Evolutionary conservation across 2,797 vertebrate genomes (phyloP).

Genomic region (Sebastes kiyomatsui): DNA sequence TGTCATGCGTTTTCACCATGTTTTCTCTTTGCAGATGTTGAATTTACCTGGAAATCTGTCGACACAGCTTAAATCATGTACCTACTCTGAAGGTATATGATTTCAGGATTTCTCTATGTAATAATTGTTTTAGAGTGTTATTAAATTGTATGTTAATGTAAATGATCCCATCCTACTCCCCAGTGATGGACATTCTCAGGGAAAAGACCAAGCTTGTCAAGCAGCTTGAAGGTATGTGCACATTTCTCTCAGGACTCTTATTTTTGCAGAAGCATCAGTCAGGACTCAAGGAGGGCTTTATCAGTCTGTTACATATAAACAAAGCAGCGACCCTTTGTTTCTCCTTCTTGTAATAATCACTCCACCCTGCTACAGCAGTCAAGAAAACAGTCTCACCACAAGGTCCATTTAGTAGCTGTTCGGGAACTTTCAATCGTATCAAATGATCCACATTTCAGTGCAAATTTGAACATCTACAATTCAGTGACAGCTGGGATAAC

Average conservation of each 20-base stretch:
- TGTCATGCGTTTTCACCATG: not conserved
- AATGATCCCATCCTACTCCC: not conserved
- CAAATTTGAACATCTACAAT: not conserved
- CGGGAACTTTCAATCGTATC: not conserved
- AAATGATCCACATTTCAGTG: not conserved
- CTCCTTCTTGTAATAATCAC: not conserved
- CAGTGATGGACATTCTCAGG: constrained; percentile 50
- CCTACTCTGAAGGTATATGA: constrained; percentile 53
- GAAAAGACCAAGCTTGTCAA: constrained; percentile 37
- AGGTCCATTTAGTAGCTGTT: not conserved
- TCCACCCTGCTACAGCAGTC: not conserved
- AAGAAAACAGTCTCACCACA: not conserved
- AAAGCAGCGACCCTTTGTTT: not conserved
- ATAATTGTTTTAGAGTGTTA: not conserved
- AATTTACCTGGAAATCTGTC: constrained; percentile 52
- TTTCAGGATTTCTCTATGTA: not conserved
- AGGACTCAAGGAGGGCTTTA: too few species aligned
- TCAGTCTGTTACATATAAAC: not conserved
- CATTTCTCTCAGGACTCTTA: not conserved
- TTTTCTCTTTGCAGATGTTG: constrained; percentile 59
- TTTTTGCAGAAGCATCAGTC: not conserved
- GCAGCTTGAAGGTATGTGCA: constrained; percentile 49
- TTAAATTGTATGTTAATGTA: not conserved
- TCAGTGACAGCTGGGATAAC: not conserved
- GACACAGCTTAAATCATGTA: rapidly evolving